Base-by-base conservation (phyloP, 2,797 vertebrate genomes). In the Chelonia mydas region DNA sequence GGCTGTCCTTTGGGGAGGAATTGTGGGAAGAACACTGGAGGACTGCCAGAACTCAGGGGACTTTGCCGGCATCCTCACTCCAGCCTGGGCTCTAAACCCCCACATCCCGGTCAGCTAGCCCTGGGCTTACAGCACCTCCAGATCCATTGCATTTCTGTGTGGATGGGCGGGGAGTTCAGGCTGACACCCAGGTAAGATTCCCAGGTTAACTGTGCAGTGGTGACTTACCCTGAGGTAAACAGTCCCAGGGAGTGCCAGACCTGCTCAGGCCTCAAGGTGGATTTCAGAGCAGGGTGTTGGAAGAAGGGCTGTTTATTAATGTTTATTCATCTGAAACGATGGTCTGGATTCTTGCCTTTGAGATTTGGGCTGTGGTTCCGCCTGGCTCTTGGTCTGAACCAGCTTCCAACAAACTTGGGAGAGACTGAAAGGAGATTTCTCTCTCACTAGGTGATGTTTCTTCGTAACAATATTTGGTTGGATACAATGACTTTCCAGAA, bases 341-440 rank as follows among this genome's bases (percentile, higher is more conserved):
- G 41, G 21, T 41, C 37, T 25, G 68, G 11, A 21, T 25, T 74
- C 23, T 41, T 6, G 23, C 19, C 37, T 74, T 41, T 25, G 41
- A 41, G 51, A 45, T 81, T 59, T 19, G 28, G 55, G 41, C 41
- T 12, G 11, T 49, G 55, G 55, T 57, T 31, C 41, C 2, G 6
- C 12, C 54, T 28, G 10, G 15, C 55, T 82, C 81, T 45, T 7
- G 23, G 28, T 82, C 27, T 31, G 37, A 31, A 28, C 11, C 7
- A 27, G 11, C n/a, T 59, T 47, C 41, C 54, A 47, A 17, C 61
- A 15, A 0, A 0, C 80, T 10, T 0, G 8, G 47, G 55, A 47
- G 55, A 59, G 57, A 33, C 50, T 0, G 0, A 55, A 3, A 1
- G 0, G 0, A 50, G 41, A 59, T n/a, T 76, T 5, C 33, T 37